Base-by-base conservation (phyloP, 2,888 invertebrate genomes). In the Lamellibrachia columna region DNA sequence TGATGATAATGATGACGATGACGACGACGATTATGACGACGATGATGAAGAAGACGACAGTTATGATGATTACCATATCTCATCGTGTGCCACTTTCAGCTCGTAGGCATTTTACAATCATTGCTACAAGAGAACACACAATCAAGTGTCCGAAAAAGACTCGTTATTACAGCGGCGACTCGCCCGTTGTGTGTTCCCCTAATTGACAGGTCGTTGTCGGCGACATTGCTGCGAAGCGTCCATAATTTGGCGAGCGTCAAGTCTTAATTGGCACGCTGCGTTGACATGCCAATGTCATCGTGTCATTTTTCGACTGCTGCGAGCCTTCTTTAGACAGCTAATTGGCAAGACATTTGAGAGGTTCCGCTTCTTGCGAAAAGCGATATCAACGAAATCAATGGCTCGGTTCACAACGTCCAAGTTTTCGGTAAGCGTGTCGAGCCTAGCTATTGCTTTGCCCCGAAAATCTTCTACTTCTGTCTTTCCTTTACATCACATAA, bases 161-260 rank as follows among this genome's bases (percentile, higher is more conserved):
- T 22, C 75, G 75, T 75, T n/a, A 75, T 75, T 75, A 75, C 15
- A 75, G 75, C 75, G n/a, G 22, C 75, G n/a, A 75, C 75, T 75
- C 75, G 75, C 75, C 75, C 22, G 75, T 75, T 75, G 75, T 75
- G 22, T 75, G 75, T 75, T 75, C 75, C 75, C 22, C 22, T 75
- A 75, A 75, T 75, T 75, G 75, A 75, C 75, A 75, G 75, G 75
- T 75, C 75, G 75, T 75, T 75, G 75, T 22, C 75, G 75, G n/a
- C 22, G 15, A 75, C 75, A 22, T 75, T 75, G 1, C 75, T 75
- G 75, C 15, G 15, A 75, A 75, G 75, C 15, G 75, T n/a, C 75
- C 75, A 75, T 75, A 11, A 75, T 75, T 75, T 75, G 75, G 75
- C 75, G 75, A 75, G 22, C 75, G 75, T 75, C 75, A 75, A 75